Conservation (phyloP, 2,888 invertebrate genomes). For the Herminia tarsipennalis region DNA sequence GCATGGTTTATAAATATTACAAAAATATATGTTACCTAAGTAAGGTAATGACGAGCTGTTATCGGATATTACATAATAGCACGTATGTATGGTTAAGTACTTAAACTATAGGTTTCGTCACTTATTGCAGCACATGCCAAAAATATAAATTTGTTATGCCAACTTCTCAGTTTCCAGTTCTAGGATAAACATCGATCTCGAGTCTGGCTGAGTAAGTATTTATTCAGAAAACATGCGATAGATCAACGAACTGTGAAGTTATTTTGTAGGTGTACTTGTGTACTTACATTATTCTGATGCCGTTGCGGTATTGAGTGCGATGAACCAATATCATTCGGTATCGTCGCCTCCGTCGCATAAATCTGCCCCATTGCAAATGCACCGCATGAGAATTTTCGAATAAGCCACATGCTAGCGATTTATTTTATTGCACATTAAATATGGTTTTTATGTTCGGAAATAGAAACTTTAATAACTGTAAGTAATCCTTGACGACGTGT, state of each 20-base stretch:
- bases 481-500: no score
- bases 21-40: no score
- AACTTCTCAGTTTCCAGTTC: no score
- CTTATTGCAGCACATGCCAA: no score
- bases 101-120: no score
- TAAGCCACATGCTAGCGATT: conserved; percentile 16
- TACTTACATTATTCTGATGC: conserved; percentile 44
- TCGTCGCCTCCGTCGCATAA: conserved; percentile 37
- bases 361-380: conserved; percentile 30
- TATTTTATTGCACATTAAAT: conserved; percentile 3
- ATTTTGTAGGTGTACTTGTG: conserved; percentile 37
- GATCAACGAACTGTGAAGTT: conserved; percentile 50
- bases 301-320: conserved; percentile 44
- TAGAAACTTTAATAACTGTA: conserved; percentile 9
- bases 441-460: not conserved
- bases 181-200: no score
- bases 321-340: conserved; percentile 52
- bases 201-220: conserved; percentile 22
- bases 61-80: no score
- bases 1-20: no score
- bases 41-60: no score
- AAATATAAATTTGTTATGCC: no score
- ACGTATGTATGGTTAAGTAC: no score
- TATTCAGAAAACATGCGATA: conserved; percentile 46
- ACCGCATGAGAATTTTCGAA: conserved; percentile 26